phyloP scores from a whole-genome alignment of 1,140 invertebrate genomes.

The Papilio aristodemus region DNA sequence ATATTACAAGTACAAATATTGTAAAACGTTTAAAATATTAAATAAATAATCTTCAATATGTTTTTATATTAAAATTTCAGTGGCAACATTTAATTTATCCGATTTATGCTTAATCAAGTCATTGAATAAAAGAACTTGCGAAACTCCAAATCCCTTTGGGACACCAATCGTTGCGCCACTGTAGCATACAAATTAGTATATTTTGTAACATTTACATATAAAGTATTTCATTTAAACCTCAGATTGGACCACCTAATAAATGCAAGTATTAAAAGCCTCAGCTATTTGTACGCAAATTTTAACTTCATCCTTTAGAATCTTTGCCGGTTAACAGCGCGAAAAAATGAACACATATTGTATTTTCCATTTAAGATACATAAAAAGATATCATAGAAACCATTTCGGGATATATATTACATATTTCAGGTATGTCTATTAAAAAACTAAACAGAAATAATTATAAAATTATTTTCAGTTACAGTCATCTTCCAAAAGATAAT shows the following conservation, averaged over 20 bases:
- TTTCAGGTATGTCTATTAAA: too few species aligned
- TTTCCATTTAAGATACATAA: too few species aligned
- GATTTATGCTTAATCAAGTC: conserved; percentile 8
- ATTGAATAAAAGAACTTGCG: conserved; percentile 13
- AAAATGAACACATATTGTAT: background rate
- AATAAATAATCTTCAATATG: too few species aligned
- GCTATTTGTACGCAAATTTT: background rate
- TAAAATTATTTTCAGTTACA: too few species aligned
- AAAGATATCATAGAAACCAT: too few species aligned
- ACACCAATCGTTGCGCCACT: conserved; percentile 1
- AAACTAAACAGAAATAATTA: too few species aligned
- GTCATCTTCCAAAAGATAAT: background rate
- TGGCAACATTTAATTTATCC: too few species aligned
- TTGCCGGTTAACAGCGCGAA: background rate
- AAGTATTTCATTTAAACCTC: conserved; percentile 7
- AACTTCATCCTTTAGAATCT: background rate
- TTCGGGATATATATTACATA: too few species aligned
- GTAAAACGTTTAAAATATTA: too few species aligned
- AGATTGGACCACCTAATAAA: conserved; percentile 5
- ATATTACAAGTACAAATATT: too few species aligned
- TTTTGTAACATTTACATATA: conserved; percentile 15
- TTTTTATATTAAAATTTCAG: too few species aligned
- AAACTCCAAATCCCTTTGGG: conserved; percentile 7
- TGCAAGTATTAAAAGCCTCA: background rate
- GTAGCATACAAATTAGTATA: conserved; percentile 21